Percentiles rank a stretch among this genome's conserved stretches.
Conservation (phyloP, 2,797 vertebrate species). For the Enteromius anoplus region DNA sequence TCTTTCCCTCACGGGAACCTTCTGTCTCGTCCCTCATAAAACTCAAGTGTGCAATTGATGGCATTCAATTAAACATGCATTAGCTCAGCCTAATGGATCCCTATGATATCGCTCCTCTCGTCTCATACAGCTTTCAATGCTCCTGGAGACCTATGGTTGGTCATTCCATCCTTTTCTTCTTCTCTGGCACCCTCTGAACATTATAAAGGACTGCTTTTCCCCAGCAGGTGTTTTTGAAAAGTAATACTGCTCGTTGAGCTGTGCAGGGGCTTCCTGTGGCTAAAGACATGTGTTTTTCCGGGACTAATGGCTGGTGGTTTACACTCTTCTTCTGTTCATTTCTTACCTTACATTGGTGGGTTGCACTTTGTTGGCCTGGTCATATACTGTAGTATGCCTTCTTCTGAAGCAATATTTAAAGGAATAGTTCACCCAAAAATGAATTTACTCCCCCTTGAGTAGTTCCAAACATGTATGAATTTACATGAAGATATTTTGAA, state of each 20-base stretch:
- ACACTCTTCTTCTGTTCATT: constrained; percentile 40
- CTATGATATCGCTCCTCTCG: constrained; percentile 16
- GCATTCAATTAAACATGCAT: constrained; percentile 45
- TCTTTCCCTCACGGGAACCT: constrained; percentile 37
- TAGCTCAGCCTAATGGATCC: constrained; percentile 30
- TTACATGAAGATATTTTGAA: too few species aligned
- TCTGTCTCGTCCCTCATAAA: constrained; percentile 35
- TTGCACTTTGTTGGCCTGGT: background rate
- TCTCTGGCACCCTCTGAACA: background rate
- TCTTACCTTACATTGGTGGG: constrained; percentile 58
- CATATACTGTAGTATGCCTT: background rate
- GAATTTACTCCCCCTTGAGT: too few species aligned
- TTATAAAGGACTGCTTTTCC: constrained; percentile 4
- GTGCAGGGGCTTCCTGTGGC: constrained; percentile 22
- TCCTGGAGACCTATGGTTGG: background rate
- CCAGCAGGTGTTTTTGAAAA: constrained; percentile 18
- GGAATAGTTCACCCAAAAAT: too few species aligned
- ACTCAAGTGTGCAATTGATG: constrained; percentile 29
- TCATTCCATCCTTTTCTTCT: background rate
- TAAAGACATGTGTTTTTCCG: constrained; percentile 22
- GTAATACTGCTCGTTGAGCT: constrained; percentile 9
- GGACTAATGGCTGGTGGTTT: background rate
- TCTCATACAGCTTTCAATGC: background rate
- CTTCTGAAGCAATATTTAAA: background rate
- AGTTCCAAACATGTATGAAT: too few species aligned